Percentiles rank a stretch among this genome's conserved stretches.
Evolutionary conservation across 92 coral and sea anemone genomes (phyloP).

Genomic region (Palythoa grandiflora): DNA sequence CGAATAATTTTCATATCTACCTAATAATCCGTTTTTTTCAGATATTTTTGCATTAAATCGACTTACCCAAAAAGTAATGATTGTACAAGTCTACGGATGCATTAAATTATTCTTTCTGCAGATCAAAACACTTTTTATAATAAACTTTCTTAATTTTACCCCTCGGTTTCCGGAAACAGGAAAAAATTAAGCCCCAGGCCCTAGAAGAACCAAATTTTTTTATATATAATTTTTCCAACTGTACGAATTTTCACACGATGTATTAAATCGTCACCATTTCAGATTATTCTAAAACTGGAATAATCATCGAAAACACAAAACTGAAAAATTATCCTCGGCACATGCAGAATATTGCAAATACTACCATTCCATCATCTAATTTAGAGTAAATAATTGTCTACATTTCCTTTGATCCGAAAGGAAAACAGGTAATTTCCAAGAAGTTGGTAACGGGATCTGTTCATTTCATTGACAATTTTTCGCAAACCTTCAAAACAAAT

Average conservation of each 20-base stretch:
- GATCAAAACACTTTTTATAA: not conserved
- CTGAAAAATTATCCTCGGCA: not conserved
- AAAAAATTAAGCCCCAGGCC: not conserved
- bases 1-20: too few relatives aligned
- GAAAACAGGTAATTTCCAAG: not conserved
- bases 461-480: not conserved
- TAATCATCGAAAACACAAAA: not conserved
- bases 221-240: not conserved
- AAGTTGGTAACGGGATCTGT: not conserved
- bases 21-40: too few relatives aligned
- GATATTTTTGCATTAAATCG: too few relatives aligned
- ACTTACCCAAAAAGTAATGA: too few relatives aligned
- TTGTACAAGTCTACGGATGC: too few relatives aligned
- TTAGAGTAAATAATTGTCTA: not conserved
- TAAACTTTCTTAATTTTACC: not conserved
- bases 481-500: not conserved
- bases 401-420: not conserved
- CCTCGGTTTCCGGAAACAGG: not conserved
- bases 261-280: not conserved
- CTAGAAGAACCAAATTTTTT: not conserved
- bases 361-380: not conserved
- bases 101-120: not conserved
- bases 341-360: not conserved
- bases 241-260: slow-evolving; percentile 24
- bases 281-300: not conserved